Evolutionary conservation across 1,140 invertebrate species (phyloP), one percentile per base, ranked within the genome.

Genomic region (Zaprionus camerounensis): DNA sequence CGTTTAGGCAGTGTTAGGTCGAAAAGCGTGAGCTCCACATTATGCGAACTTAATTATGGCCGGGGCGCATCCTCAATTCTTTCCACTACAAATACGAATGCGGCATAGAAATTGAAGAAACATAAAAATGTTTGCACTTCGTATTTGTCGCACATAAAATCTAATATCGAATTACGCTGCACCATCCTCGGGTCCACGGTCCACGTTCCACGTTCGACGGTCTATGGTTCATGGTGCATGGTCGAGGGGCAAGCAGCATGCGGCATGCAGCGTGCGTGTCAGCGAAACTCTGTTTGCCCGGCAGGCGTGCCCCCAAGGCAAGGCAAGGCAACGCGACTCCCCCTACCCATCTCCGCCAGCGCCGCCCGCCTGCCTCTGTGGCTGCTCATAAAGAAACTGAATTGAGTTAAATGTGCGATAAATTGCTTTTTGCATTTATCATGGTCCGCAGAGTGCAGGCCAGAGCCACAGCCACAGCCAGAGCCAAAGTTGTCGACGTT

Each of bases 401-500:
- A 87, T 87, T 87, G 84, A 85, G 90, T 86, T 88, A 91, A 91
- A 91, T 91, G 81, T 77, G 88, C 84, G 88, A 85, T 91, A 91
- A 91, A 91, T 91, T 91, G 88, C 88, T 91, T 91, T 90, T 90
- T 90, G 85, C 85, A 90, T 90, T 90, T 90, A 90, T 90, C 85
- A 90, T 90, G 85, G 85, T 90, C 75, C 71, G 71, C 73, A 41
- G 62, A 71, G 80, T 75, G 63, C 64, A 77, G 63, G 34, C 41
- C 53, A 57, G 34, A 62, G 68, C 17, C 64, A 67, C 26, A 49
- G 53, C 41, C 70, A 57, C 26, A 49, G 53, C 41, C 70, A 57
- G 20, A 17, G 36, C 46, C 36, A 44, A 38, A 36, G 44, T 20
- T 5, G 44, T 17, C 44, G 17, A 55, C 5, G 68, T 34, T n/a